Conservation (phyloP, 2,113 vertebrate species). For the Platysteira castanea region DNA sequence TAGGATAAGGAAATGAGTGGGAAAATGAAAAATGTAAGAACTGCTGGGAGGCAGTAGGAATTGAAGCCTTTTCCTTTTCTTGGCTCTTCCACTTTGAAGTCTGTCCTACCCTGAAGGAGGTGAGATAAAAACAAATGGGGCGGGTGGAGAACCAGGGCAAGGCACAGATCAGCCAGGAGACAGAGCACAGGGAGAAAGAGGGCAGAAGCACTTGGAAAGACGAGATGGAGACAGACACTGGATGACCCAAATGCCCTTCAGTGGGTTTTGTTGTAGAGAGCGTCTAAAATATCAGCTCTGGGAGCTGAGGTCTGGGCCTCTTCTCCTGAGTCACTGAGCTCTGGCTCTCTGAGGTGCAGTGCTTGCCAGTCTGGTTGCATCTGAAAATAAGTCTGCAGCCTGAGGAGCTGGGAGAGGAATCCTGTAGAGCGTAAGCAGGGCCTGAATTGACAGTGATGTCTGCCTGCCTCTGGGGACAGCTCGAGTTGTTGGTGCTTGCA, state of each 20-base stretch:
- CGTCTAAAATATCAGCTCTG: neutral
- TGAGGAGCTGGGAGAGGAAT: neutral
- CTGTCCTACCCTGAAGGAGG: neutral
- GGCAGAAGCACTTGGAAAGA: neutral
- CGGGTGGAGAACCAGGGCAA: neutral
- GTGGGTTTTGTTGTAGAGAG: neutral
- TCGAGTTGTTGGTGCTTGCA: neutral
- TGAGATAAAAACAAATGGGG: neutral
- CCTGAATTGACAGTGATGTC: neutral
- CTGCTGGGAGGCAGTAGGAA: neutral
- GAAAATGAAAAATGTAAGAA: neutral
- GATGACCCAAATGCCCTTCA: neutral
- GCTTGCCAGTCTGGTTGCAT: neutral
- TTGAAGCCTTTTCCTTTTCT: neutral
- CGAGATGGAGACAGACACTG: neutral
- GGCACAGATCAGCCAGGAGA: neutral
- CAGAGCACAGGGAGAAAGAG: neutral
- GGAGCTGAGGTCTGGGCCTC: neutral
- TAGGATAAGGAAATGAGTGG: conserved; percentile 22
- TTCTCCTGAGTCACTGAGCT: neutral
- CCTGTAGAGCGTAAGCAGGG: neutral
- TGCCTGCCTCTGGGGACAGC: neutral
- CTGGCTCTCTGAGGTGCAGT: neutral
- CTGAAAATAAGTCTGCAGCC: neutral
- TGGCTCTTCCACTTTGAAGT: neutral